A percentile compares a stretch with the other conserved stretches of the same genome.
These are phyloP conservation scores for Spea multiplicata DNA, from an alignment of 2,113 vertebrate species.

Conservation along the genomic window DNA sequence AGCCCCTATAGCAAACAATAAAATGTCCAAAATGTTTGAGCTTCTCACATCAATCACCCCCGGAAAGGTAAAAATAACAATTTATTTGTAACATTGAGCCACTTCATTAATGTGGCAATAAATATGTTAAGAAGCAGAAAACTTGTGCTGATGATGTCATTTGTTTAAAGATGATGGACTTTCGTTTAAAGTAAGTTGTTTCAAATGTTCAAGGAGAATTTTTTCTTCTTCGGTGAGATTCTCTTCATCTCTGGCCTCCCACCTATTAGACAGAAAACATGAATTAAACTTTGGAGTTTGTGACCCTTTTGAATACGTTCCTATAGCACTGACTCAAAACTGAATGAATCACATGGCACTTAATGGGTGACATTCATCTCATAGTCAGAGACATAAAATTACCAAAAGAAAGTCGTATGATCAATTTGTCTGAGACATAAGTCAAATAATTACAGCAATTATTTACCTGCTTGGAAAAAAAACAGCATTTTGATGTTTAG, in stretches of 20 bases:
- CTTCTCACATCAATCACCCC: too few species aligned
- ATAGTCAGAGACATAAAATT: neutral
- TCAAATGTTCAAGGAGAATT: slow-evolving; percentile 76
- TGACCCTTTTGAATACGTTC: neutral
- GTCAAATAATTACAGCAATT: neutral
- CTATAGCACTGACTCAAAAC: neutral
- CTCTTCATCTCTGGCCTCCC: slow-evolving; percentile 86
- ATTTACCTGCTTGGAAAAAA: neutral
- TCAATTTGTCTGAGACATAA: neutral
- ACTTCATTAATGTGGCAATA: neutral
- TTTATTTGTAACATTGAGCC: too few species aligned
- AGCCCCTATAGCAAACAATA: too few species aligned
- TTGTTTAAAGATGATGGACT: neutral
- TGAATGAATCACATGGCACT: neutral
- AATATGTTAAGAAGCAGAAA: neutral
- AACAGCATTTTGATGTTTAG: neutral
- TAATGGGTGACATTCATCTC: neutral
- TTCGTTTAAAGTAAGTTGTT: slow-evolving; percentile 54
- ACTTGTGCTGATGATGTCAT: neutral
- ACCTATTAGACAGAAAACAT: slow-evolving; percentile 70
- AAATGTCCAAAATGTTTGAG: too few species aligned
- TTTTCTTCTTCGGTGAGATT: slow-evolving; percentile 80
- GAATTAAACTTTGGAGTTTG: neutral
- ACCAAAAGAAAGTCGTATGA: neutral
- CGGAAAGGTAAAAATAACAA: too few species aligned